phyloP scores from a whole-genome alignment of 2,888 invertebrate species.

The Siphlonurus alternatus region DNA sequence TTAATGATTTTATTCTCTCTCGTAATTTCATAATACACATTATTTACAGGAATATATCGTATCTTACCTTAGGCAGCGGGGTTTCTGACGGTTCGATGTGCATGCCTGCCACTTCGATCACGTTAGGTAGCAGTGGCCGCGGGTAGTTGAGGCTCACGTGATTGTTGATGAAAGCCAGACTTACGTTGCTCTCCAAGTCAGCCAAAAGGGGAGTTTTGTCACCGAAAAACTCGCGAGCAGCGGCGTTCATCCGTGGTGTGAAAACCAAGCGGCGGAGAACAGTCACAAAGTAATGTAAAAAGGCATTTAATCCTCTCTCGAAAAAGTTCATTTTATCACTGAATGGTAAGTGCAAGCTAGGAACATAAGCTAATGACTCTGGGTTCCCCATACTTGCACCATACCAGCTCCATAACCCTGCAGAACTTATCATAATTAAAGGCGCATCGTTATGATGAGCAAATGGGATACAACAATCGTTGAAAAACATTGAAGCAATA shows the following conservation, averaged over 20 bases:
- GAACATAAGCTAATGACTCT: constrained; percentile 20
- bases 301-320: constrained; percentile 18
- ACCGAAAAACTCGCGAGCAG: constrained; percentile 6
- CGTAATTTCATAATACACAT: no score
- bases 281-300: constrained; percentile 1
- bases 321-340: constrained; percentile 17
- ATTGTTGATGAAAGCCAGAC: constrained; percentile 6
- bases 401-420: constrained; percentile 13
- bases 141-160: neutral
- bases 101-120: constrained; percentile 6
- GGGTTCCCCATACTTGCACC: constrained; percentile 14
- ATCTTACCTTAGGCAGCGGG: constrained; percentile 4
- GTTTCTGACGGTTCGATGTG: constrained; percentile 1
- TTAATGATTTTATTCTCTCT: no score
- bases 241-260: neutral
- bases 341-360: constrained; percentile 19
- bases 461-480: constrained; percentile 18
- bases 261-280: neutral
- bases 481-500: constrained; percentile 18
- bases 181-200: constrained; percentile 3
- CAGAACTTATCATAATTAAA: constrained; percentile 13
- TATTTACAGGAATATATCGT: no score
- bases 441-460: constrained; percentile 16
- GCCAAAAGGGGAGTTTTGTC: constrained; percentile 1
- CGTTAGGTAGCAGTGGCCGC: constrained; percentile 4